These are phyloP conservation scores for Lagopus muta DNA, from an alignment of 2,113 vertebrate species.

Conservation along the genomic window DNA sequence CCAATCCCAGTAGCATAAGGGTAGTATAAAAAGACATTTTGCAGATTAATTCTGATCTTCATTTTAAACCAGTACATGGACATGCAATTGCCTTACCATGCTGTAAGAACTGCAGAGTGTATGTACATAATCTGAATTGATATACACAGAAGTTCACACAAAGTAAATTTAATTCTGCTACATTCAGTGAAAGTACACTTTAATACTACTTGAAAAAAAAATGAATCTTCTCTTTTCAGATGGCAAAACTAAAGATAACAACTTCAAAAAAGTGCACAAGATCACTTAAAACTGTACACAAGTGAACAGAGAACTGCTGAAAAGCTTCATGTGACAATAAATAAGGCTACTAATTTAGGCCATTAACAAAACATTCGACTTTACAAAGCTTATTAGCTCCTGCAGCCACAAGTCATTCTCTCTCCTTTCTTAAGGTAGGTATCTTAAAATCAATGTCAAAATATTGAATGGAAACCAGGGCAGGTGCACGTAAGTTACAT, in stretches of 20 bases:
- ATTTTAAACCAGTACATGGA: rapidly evolving
- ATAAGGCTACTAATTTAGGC: neutral
- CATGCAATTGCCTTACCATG: neutral
- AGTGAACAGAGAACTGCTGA: neutral
- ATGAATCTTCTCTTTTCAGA: neutral
- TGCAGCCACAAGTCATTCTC: neutral
- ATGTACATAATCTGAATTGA: neutral
- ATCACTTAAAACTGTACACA: neutral
- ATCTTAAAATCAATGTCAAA: neutral
- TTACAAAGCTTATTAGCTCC: neutral
- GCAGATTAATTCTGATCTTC: neutral
- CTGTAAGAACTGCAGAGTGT: neutral
- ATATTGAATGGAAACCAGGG: neutral
- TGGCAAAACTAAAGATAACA: neutral
- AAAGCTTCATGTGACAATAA: neutral
- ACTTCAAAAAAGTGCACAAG: neutral
- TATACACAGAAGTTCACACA: neutral
- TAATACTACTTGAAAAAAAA: neutral
- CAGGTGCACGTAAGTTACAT: neutral
- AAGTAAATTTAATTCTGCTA: neutral
- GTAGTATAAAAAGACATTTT: neutral
- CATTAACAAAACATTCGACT: neutral
- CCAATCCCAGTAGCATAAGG: neutral
- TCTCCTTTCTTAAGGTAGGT: neutral
- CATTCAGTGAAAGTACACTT: neutral